These are phyloP conservation scores for Thalpophila matura DNA, from an alignment of 2,888 invertebrate species.

Conservation along the genomic window DNA sequence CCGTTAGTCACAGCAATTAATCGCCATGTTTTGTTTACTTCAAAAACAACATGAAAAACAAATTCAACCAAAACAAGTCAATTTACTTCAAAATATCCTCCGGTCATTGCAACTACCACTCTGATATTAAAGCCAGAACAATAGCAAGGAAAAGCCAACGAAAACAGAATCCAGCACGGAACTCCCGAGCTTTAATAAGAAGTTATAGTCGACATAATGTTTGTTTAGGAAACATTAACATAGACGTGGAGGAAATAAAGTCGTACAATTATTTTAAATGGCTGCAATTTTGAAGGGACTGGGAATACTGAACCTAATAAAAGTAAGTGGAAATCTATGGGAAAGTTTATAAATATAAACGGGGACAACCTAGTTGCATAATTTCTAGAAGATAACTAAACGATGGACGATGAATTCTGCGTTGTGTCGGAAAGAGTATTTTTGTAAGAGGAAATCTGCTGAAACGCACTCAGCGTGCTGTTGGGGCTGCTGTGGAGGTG, in stretches of 20 bases:
- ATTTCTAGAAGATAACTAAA: slow-evolving; percentile 4
- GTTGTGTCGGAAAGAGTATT: slow-evolving; percentile 5
- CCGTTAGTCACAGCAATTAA: too few relatives aligned
- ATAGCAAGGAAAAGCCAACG: slow-evolving; percentile 46
- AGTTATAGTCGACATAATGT: slow-evolving; percentile 62
- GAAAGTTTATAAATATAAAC: slow-evolving; percentile 31
- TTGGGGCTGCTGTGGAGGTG: too few relatives aligned
- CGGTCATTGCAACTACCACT: slow-evolving; percentile 43
- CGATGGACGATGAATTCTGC: slow-evolving; percentile 1
- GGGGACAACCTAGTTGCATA: not conserved
- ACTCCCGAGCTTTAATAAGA: slow-evolving; percentile 56
- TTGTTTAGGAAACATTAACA: slow-evolving; percentile 60
- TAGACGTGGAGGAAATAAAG: slow-evolving; percentile 61
- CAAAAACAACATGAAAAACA: slow-evolving; percentile 3
- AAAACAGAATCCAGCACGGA: slow-evolving; percentile 50
- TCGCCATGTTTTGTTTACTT: not conserved
- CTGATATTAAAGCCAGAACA: slow-evolving; percentile 47
- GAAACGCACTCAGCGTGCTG: too few relatives aligned
- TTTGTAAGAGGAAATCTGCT: too few relatives aligned
- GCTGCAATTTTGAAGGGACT: slow-evolving; percentile 51
- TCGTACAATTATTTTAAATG: slow-evolving; percentile 60
- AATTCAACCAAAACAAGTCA: slow-evolving; percentile 20
- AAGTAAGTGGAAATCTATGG: slow-evolving; percentile 46
- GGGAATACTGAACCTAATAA: slow-evolving; percentile 46
- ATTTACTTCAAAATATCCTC: slow-evolving; percentile 33